A percentile compares a stretch with the other conserved stretches of the same genome.
phyloP scores from a whole-genome alignment of 2,888 invertebrate species.

The Chymomyza amoena region DNA sequence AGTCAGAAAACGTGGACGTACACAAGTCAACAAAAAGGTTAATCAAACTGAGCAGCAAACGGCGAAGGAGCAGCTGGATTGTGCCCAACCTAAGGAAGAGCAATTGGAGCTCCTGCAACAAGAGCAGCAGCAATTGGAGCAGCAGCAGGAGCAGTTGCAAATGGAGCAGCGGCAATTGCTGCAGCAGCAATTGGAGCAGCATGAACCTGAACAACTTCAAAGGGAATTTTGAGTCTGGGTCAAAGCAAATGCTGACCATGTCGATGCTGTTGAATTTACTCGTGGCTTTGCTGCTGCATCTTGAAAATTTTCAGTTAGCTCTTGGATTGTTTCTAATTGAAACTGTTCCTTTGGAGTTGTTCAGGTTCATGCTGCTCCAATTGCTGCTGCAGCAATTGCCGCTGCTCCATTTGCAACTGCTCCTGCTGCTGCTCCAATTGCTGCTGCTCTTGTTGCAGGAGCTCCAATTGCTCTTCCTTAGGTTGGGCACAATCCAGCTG shows the following conservation, averaged over 20 bases:
- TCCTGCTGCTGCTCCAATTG: too few species aligned
- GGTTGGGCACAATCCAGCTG: not conserved
- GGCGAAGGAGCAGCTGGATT: not conserved
- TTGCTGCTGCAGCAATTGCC: not conserved
- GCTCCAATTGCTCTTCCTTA: not conserved
- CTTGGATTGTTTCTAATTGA: constrained; percentile 2
- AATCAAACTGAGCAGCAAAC: not conserved
- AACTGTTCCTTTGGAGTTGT: too few species aligned
- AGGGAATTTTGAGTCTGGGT: too few species aligned
- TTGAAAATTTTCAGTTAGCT: not conserved
- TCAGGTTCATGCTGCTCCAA: too few species aligned
- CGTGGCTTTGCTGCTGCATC: not conserved
- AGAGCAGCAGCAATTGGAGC: too few species aligned
- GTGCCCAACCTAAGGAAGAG: not conserved
- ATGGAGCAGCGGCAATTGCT: constrained; percentile 1
- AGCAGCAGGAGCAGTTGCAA: too few species aligned
- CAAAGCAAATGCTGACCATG: not conserved
- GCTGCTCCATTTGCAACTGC: not conserved
- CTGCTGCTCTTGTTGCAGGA: too few species aligned
- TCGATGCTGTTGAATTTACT: not conserved
- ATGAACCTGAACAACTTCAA: too few species aligned
- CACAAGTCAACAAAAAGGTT: not conserved
- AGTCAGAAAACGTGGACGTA: not conserved
- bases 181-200: not conserved
- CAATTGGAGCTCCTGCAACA: not conserved